Conservation (phyloP, 2,797 vertebrate species). For the Pristis pectinata region DNA sequence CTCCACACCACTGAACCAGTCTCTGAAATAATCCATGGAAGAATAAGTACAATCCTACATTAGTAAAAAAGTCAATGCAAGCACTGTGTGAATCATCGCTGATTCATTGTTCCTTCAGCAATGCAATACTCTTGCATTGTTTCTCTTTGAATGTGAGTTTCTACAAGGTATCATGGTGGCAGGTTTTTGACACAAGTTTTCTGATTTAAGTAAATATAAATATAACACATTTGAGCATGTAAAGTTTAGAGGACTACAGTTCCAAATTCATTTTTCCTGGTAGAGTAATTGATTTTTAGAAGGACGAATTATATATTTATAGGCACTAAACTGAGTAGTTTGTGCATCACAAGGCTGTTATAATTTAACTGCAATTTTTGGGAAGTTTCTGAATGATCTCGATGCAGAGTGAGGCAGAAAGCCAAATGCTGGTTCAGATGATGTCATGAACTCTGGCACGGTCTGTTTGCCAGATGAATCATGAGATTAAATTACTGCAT, state of each 20-base stretch:
- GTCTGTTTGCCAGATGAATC: constrained; percentile 19
- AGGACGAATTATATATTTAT: constrained; percentile 8
- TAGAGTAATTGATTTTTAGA: not conserved
- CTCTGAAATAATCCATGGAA: not conserved
- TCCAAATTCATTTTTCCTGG: not conserved
- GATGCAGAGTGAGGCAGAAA: not conserved
- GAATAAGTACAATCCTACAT: not conserved
- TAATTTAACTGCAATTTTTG: not conserved
- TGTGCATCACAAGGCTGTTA: not conserved
- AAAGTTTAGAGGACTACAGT: not conserved
- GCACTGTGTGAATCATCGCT: not conserved
- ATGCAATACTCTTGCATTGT: not conserved
- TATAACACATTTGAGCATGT: not conserved
- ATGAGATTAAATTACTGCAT: constrained; percentile 33
- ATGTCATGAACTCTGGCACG: constrained; percentile 7
- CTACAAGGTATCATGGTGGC: not conserved
- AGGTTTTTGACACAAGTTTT: not conserved
- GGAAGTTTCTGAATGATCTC: not conserved
- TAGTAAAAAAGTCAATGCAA: not conserved
- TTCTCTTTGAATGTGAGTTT: not conserved
- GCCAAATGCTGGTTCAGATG: constrained; percentile 9
- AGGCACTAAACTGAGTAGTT: not conserved
- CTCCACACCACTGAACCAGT: not conserved
- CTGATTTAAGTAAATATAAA: not conserved
- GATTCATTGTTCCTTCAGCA: not conserved